Percentiles rank a stretch among this genome's conserved stretches.
These are phyloP conservation scores for Ardeotis arabs DNA, from an alignment of 2,113 vertebrate species.

Conservation along the genomic window DNA sequence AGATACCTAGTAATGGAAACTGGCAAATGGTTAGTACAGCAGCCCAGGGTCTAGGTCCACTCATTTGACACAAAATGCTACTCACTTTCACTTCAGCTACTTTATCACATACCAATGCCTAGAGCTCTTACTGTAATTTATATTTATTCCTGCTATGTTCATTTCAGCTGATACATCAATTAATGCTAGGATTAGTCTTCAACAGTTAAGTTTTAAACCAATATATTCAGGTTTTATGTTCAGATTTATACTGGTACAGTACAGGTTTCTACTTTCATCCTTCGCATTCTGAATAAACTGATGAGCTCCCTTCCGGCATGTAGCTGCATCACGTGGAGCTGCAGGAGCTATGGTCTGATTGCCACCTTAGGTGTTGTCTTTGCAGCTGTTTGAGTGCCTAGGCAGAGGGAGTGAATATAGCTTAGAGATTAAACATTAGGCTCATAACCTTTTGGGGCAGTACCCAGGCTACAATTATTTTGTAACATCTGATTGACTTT, in stretches of 20 bases:
- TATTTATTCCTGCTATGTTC: not conserved
- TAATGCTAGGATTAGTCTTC: not conserved
- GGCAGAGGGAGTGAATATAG: not conserved
- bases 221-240: not conserved
- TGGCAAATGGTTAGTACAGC: not conserved
- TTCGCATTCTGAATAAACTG: not conserved
- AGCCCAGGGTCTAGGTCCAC: not conserved
- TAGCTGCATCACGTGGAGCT: not conserved
- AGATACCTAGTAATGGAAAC: not conserved
- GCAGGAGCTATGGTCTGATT: not conserved
- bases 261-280: not conserved
- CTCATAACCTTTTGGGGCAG: slow-evolving; percentile 1
- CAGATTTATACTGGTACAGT: not conserved
- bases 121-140: not conserved
- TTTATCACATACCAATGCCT: not conserved
- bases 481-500: slow-evolving; percentile 33
- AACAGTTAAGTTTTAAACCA: not conserved
- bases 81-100: not conserved
- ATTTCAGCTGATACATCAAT: not conserved
- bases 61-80: not conserved
- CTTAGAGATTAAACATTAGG: slow-evolving; percentile 15
- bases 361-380: not conserved
- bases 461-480: not conserved
- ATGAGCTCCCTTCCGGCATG: not conserved
- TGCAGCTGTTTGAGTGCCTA: not conserved